Evolutionary conservation across 2,888 invertebrate genomes (phyloP).

Genomic region (Neoitamus cyanurus): DNA sequence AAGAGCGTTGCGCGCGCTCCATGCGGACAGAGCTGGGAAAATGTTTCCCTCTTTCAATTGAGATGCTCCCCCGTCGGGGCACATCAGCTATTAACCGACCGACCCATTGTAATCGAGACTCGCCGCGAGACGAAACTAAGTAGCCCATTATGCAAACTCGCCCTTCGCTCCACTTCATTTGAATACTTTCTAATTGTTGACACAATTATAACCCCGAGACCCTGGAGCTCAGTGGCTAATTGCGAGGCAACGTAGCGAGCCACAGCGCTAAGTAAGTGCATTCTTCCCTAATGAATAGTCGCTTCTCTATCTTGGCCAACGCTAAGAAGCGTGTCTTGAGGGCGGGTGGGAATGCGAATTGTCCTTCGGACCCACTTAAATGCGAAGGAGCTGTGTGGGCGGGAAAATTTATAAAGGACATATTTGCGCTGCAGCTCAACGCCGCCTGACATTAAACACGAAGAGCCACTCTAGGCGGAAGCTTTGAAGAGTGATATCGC

Average conservation of each 20-base stretch:
- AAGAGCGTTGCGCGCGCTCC: neutral
- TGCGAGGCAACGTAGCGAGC: neutral
- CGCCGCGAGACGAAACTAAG: neutral
- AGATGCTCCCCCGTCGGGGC: neutral
- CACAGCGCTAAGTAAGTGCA: neutral
- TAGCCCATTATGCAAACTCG: neutral
- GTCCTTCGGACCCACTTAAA: neutral
- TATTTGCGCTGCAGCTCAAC: neutral
- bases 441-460: neutral
- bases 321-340: neutral
- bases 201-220: constrained; percentile 24
- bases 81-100: neutral
- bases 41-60: neutral
- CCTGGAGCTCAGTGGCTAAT: constrained; percentile 4
- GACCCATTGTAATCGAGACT: neutral
- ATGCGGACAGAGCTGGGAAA: neutral
- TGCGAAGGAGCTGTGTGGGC: neutral
- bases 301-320: neutral
- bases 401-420: neutral
- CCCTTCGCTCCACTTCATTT: constrained; percentile 9
- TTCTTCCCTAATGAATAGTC: neutral
- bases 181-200: constrained; percentile 34
- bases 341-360: neutral
- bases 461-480: neutral
- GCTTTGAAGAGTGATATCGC: neutral